A percentile compares a stretch with the other conserved stretches of the same genome.
These are phyloP conservation scores for Pseudopodoces humilis DNA, from an alignment of 2,113 vertebrate species.

Conservation along the genomic window DNA sequence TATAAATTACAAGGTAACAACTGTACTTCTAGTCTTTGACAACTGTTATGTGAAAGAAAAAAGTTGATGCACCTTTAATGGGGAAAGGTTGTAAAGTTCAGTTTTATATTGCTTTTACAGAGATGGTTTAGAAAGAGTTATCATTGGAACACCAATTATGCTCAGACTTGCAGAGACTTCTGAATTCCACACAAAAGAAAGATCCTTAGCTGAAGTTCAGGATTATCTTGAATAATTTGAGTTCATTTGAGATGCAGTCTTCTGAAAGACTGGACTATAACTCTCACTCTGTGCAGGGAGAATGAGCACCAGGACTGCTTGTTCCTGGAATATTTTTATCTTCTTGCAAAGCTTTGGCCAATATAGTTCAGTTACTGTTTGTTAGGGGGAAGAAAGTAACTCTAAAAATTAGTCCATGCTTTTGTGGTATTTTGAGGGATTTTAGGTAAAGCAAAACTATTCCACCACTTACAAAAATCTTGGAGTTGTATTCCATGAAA, in stretches of 20 bases:
- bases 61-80: background rate
- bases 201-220: background rate
- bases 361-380: background rate
- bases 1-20: slow-evolving; percentile 96
- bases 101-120: background rate
- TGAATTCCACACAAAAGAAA: background rate
- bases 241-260: background rate
- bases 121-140: background rate
- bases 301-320: background rate
- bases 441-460: background rate
- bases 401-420: background rate
- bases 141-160: background rate
- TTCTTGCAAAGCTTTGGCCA: background rate
- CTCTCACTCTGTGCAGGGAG: background rate
- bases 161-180: background rate
- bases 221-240: background rate
- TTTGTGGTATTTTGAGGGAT: background rate
- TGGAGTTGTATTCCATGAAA: background rate
- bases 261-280: background rate
- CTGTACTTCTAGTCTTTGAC: background rate
- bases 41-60: background rate
- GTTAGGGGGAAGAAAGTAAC: background rate
- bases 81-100: background rate
- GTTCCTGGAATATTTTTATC: background rate
- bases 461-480: background rate